These are phyloP conservation scores for Aphidius colemani DNA, from an alignment of 2,888 invertebrate species.

Conservation along the genomic window DNA sequence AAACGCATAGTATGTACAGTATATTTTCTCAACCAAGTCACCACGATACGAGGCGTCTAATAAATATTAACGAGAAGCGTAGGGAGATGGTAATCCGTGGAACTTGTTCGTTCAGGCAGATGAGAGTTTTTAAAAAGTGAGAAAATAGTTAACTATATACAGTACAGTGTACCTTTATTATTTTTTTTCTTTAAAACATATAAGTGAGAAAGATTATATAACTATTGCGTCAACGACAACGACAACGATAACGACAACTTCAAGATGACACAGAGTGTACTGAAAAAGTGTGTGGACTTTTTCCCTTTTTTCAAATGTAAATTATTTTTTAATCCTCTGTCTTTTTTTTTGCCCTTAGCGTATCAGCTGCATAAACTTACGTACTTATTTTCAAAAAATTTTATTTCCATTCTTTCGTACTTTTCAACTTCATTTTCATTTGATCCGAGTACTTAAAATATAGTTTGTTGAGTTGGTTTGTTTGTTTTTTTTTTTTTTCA, in stretches of 20 bases:
- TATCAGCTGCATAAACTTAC: constrained; percentile 26
- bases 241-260: constrained; percentile 14
- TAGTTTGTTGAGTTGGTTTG: constrained; percentile 3
- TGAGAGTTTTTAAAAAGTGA: constrained; percentile 12
- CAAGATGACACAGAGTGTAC: neutral
- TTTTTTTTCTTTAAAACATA: neutral
- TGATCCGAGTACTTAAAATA: neutral
- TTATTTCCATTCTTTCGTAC: neutral
- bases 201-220: constrained; percentile 17
- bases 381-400: constrained; percentile 13
- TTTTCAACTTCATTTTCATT: constrained; percentile 10
- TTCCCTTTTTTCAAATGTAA: constrained; percentile 39
- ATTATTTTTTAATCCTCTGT: constrained; percentile 50
- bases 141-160: constrained; percentile 15
- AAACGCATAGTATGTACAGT: constrained; percentile 15
- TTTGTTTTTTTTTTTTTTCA: neutral
- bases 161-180: neutral
- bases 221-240: constrained; percentile 24
- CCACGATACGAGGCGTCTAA: constrained; percentile 45
- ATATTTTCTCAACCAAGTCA: constrained; percentile 33
- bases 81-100: constrained; percentile 53
- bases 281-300: neutral
- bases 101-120: constrained; percentile 45
- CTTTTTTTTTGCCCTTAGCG: constrained; percentile 32
- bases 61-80: constrained; percentile 56